Percentiles rank a stretch among this genome's conserved stretches.
Evolutionary conservation across 2,888 invertebrate species (phyloP).

Genomic region (Campaea margaritaria): DNA sequence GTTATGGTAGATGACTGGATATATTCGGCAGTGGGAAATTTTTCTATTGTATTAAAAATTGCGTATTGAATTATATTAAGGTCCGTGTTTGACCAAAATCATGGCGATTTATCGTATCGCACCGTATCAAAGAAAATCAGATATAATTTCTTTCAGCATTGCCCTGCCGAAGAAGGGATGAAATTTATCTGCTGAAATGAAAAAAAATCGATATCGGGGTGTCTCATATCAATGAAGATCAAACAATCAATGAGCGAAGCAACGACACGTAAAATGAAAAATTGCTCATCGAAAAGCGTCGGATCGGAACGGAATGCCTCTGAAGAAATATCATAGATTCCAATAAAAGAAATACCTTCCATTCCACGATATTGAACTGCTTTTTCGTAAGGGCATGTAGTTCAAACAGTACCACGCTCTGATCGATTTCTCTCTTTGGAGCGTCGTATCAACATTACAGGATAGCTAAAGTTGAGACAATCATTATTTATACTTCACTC

Average conservation of each 20-base stretch:
- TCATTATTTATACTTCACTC: too few relatives aligned
- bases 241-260: constrained; percentile 22
- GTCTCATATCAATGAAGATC: constrained; percentile 20
- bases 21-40: too few relatives aligned
- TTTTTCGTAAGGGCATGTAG: constrained; percentile 3
- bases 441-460: too few relatives aligned
- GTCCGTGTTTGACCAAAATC: too few relatives aligned
- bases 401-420: constrained; percentile 1
- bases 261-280: constrained; percentile 31
- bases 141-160: too few relatives aligned
- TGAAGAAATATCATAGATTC: constrained; percentile 34
- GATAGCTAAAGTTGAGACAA: too few relatives aligned
- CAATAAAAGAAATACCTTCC: constrained; percentile 26
- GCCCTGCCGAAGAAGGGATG: not conserved
- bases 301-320: not conserved
- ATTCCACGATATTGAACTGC: constrained; percentile 25
- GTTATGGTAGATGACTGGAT: too few relatives aligned
- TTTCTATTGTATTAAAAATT: too few relatives aligned
- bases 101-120: too few relatives aligned
- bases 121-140: too few relatives aligned
- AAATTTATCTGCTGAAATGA: not conserved
- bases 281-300: constrained; percentile 32
- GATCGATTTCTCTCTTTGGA: too few relatives aligned
- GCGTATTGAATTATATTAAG: too few relatives aligned
- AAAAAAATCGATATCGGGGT: constrained; percentile 7